These are phyloP conservation scores for Dorcus parallelipipedus DNA, from an alignment of 2,888 invertebrate species.

Conservation along the genomic window DNA sequence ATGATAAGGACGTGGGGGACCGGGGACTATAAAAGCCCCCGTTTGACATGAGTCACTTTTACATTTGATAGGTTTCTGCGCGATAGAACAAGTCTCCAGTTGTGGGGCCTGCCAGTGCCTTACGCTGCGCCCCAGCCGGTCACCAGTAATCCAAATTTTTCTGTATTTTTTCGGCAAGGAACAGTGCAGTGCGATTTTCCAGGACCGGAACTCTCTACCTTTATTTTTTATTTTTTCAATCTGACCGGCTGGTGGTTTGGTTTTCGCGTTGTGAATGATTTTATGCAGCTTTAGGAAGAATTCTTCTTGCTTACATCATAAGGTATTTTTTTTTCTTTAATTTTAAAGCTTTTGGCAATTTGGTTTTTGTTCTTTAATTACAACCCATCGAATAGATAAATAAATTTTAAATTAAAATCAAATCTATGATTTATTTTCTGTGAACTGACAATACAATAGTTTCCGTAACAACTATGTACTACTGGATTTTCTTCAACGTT, in stretches of 20 bases:
- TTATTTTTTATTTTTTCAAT: not conserved
- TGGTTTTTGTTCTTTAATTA: too few species aligned
- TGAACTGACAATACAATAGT: too few species aligned
- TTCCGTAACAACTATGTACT: too few species aligned
- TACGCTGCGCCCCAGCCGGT: conserved; percentile 27
- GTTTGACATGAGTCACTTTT: too few species aligned
- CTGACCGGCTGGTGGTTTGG: conserved; percentile 14
- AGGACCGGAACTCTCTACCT: not conserved
- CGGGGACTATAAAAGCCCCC: too few species aligned
- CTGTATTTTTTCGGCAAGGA: too few species aligned
- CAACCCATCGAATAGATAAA: too few species aligned
- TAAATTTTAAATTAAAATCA: too few species aligned
- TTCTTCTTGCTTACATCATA: conserved; percentile 10
- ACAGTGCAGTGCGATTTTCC: not conserved
- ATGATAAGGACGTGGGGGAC: too few species aligned
- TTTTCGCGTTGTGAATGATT: conserved; percentile 17
- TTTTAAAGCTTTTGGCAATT: not conserved
- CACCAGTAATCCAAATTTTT: conserved; percentile 5
- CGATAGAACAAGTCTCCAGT: conserved; percentile 4
- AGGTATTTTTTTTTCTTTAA: conserved; percentile 2
- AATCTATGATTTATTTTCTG: too few species aligned
- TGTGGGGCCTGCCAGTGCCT: conserved; percentile 25
- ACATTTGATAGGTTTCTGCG: not conserved
- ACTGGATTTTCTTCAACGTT: too few species aligned
- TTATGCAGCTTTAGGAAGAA: conserved; percentile 14